A percentile compares a stretch with the other conserved stretches of the same genome.
Evolutionary conservation across 2,888 invertebrate species (phyloP).

Genomic region (Psylliodes chrysocephalus): DNA sequence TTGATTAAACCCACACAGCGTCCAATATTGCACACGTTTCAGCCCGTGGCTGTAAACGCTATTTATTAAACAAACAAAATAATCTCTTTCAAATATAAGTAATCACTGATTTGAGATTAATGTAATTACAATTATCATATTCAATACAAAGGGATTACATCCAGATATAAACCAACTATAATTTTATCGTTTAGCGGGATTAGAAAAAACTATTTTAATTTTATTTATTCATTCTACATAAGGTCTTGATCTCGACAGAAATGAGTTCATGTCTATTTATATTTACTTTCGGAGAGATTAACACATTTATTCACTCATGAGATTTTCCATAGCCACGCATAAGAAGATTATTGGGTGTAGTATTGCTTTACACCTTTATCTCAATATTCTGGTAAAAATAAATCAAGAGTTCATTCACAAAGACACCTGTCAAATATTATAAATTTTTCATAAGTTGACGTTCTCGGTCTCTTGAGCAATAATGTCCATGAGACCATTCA

Average conservation of each 20-base stretch:
- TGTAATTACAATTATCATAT: neutral
- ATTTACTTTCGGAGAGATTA: neutral
- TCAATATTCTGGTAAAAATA: too few relatives aligned
- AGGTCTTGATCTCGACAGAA: neutral
- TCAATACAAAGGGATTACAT: neutral
- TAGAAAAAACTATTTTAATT: neutral
- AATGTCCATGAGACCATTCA: too few relatives aligned
- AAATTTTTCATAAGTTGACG: too few relatives aligned
- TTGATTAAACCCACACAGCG: too few relatives aligned
- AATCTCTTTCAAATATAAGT: slow-evolving; percentile 11
- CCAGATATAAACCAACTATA: neutral
- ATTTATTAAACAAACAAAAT: slow-evolving; percentile 8
- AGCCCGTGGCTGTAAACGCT: neutral
- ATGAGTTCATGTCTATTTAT: neutral
- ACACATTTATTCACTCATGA: too few relatives aligned
- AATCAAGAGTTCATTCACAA: too few relatives aligned
- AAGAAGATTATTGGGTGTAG: too few relatives aligned
- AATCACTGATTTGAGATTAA: too few relatives aligned
- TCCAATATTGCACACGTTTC: neutral
- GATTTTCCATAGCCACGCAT: too few relatives aligned
- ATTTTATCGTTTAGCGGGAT: neutral
- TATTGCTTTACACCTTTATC: too few relatives aligned
- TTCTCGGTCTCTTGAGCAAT: too few relatives aligned
- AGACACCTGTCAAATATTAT: too few relatives aligned
- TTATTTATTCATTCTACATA: neutral